Evolutionary conservation across 2,797 vertebrate species (phyloP).

Genomic region (Propithecus deckenii): DNA sequence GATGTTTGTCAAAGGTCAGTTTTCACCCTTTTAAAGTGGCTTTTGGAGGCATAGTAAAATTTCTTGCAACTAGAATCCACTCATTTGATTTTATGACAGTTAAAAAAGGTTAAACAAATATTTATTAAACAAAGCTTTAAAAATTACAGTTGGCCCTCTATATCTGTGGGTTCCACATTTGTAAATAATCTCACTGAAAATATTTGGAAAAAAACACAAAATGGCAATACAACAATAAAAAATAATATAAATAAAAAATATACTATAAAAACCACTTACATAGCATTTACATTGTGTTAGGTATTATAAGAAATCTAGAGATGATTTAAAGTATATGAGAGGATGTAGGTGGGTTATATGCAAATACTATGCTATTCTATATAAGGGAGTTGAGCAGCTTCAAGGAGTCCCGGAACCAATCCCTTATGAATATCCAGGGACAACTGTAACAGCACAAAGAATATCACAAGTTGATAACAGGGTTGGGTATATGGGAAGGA

Average conservation of each 20-base stretch:
- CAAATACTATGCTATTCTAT: not conserved
- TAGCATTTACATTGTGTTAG: not conserved
- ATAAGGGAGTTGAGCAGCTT: not conserved
- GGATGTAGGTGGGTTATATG: not conserved
- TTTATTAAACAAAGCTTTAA: constrained; percentile 12
- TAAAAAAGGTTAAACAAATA: not conserved
- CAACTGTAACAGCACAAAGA: not conserved
- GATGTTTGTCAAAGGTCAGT: not conserved
- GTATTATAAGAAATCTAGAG: not conserved
- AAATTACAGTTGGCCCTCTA: not conserved
- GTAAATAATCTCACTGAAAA: not conserved
- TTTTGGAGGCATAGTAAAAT: not conserved
- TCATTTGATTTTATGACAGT: not conserved
- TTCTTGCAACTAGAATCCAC: not conserved
- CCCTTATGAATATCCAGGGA: not conserved
- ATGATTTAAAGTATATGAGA: not conserved
- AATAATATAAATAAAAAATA: not conserved
- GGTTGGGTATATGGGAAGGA: not conserved
- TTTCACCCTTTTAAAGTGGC: not conserved
- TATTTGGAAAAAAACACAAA: not conserved
- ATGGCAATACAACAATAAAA: not conserved
- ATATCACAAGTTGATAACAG: not conserved
- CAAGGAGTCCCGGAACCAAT: not conserved
- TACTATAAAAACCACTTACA: not conserved
- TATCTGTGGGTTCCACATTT: not conserved